Conservation (phyloP, 1,140 invertebrate species). For the Drosophila suzukii region DNA sequence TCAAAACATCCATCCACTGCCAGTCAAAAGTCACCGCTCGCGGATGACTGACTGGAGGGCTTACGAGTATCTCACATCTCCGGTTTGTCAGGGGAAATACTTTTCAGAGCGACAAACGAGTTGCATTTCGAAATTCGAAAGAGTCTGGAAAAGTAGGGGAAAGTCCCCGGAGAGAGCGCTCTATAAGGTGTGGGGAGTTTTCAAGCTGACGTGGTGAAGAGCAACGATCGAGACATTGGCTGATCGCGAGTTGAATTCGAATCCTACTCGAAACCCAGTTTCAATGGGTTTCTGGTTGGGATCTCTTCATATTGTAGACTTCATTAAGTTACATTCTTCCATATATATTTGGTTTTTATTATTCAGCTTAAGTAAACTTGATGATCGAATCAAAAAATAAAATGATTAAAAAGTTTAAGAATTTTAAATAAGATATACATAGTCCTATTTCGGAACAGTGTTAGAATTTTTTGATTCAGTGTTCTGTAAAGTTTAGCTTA, state of each 20-base stretch:
- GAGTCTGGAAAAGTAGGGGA: constrained; percentile 39
- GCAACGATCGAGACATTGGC: constrained; percentile 22
- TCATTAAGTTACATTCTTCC: background rate
- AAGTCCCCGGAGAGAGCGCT: constrained; percentile 12
- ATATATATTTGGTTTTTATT: too few species aligned
- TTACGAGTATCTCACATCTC: constrained; percentile 12
- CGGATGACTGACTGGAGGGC: constrained; percentile 12
- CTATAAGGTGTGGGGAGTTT: constrained; percentile 46
- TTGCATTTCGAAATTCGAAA: constrained; percentile 70
- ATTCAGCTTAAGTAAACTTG: too few species aligned
- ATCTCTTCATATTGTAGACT: background rate
- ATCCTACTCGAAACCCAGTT: constrained; percentile 21
- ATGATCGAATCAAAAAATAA: too few species aligned
- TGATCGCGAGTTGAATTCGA: constrained; percentile 19
- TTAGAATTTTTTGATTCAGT: too few species aligned
- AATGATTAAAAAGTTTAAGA: too few species aligned
- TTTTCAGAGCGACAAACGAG: background rate
- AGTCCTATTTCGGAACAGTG: too few species aligned
- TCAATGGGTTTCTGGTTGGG: constrained; percentile 27
- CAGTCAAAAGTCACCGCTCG: constrained; percentile 43
- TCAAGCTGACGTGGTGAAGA: constrained; percentile 53
- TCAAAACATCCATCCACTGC: constrained; percentile 44
- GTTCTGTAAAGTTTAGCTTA: too few species aligned
- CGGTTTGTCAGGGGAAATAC: constrained; percentile 21
- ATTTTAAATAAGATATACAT: too few species aligned